Percentiles rank a stretch among this genome's conserved stretches.
These are phyloP conservation scores for Eupithecia vulgata DNA, from an alignment of 2,888 invertebrate genomes.

Conservation along the genomic window DNA sequence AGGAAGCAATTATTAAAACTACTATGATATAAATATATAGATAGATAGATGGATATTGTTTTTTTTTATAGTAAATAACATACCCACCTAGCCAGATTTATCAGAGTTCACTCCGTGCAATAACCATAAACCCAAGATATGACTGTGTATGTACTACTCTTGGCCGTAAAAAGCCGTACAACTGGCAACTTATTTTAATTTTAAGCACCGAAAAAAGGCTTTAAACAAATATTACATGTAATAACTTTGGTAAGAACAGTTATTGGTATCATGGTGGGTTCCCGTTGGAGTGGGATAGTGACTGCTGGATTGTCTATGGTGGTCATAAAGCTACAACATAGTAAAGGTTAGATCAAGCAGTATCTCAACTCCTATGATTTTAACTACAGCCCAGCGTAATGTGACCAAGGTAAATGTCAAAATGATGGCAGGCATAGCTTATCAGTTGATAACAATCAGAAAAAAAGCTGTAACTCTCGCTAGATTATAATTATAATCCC, in stretches of 20 bases:
- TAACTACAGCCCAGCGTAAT: neutral
- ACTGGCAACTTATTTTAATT: conserved; percentile 37
- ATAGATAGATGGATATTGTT: no score
- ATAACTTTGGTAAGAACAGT: conserved; percentile 50
- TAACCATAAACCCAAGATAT: conserved; percentile 30
- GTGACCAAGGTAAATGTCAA: no score
- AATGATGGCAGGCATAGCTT: no score
- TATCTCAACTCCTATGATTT: conserved; percentile 12
- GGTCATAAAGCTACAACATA: conserved; percentile 41
- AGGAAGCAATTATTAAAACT: no score
- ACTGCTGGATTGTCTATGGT: conserved; percentile 32
- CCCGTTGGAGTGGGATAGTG: conserved; percentile 46
- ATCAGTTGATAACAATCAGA: no score
- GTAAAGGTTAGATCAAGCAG: neutral
- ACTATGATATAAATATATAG: no score
- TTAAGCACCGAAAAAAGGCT: conserved; percentile 40
- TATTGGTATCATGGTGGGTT: conserved; percentile 55
- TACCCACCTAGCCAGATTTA: neutral
- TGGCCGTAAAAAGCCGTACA: conserved; percentile 25
- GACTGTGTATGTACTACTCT: conserved; percentile 27
- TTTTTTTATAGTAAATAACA: neutral
- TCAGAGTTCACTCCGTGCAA: neutral
- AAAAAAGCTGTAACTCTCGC: no score
- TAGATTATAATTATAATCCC: no score
- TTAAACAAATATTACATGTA: conserved; percentile 48